Base-by-base conservation (phyloP, 2,888 invertebrate species). In the Campaea margaritaria region DNA sequence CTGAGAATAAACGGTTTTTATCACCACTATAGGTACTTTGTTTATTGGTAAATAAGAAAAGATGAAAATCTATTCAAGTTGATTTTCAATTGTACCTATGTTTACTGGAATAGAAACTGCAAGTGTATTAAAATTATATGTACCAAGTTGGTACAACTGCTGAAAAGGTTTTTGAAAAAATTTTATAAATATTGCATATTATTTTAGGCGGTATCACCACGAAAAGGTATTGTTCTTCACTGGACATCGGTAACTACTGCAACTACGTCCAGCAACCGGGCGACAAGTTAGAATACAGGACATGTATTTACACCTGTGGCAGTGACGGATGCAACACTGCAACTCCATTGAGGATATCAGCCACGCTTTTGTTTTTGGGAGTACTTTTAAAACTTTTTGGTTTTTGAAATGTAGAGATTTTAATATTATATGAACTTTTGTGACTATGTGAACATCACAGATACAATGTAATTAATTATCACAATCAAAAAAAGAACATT, bases 241-340 rank as follows among this genome's bases (percentile, higher is more conserved):
- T 96, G 74, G 96, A 98, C 84, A 89, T 97, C 76, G 98, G 98
- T 13, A 97, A 97, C 84, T 97, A 97, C 75, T 98, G 98, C 85
- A 96, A 97, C 80, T 97, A 97, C 83, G 97, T 97, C 0, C 91
- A 94, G 64, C 96, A 97, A 69, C 95, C 95, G 8, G 98, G 98
- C n/a, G 98, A 98, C 82, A 94, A 93, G 73, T 86, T 97, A 73
- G 95, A 95, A 59, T 98, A 98, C 84, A 93, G 98, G 68, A 97
- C 97, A 2, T 98, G 98, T 84, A 95, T 98, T 53, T 97, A 94
- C 81, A 98, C 98, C 0, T 98, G 98, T 76, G 89, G 93, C 57
- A 93, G 95, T 0, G 96, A 98, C 78, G 97, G 96, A 1, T 98
- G 98, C 82, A 98, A 98, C 88, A 82, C 93, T n/a, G 93, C 94